Percentiles rank a stretch among this genome's conserved stretches.
Conservation (phyloP, 2,797 vertebrate species). For the Cyprinella venusta region DNA sequence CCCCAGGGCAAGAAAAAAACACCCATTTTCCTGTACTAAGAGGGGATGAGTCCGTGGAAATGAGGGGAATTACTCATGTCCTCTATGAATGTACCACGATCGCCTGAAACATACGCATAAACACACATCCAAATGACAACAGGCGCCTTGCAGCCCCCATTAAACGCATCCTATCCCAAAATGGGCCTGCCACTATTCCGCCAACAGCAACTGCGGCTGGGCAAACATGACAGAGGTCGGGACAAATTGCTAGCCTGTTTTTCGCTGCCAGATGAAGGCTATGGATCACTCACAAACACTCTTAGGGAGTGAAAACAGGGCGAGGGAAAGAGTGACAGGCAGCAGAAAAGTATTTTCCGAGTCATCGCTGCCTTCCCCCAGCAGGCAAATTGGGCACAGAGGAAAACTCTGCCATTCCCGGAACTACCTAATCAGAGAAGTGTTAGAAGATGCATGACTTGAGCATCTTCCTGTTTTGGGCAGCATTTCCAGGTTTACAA, state of each 20-base stretch:
- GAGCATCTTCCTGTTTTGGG: conserved; percentile 25
- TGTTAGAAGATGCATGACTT: conserved; percentile 32
- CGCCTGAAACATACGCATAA: conserved; percentile 20
- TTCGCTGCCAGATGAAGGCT: conserved; percentile 64
- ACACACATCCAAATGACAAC: conserved; percentile 57
- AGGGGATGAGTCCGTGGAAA: conserved; percentile 53
- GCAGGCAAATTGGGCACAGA: conserved; percentile 41
- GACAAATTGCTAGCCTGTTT: conserved; percentile 65
- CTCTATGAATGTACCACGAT: conserved; percentile 31
- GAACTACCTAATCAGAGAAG: conserved; percentile 29
- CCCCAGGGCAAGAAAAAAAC: neutral
- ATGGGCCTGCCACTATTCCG: conserved; percentile 59
- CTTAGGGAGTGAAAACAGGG: conserved; percentile 7
- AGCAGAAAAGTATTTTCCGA: conserved; percentile 18
- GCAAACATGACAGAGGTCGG: conserved; percentile 67
- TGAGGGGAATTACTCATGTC: conserved; percentile 54
- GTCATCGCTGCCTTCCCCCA: conserved; percentile 27
- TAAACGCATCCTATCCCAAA: conserved; percentile 70
- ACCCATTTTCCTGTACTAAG: conserved; percentile 23
- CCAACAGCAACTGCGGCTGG: conserved; percentile 67
- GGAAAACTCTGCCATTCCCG: conserved; percentile 16
- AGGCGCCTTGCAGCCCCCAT: conserved; percentile 56
- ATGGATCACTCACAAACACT: conserved; percentile 36
- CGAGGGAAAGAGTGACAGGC: conserved; percentile 45
- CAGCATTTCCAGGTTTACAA: conserved; percentile 25